phyloP scores from a whole-genome alignment of 1,140 invertebrate species.

The Plectus sambesii region DNA sequence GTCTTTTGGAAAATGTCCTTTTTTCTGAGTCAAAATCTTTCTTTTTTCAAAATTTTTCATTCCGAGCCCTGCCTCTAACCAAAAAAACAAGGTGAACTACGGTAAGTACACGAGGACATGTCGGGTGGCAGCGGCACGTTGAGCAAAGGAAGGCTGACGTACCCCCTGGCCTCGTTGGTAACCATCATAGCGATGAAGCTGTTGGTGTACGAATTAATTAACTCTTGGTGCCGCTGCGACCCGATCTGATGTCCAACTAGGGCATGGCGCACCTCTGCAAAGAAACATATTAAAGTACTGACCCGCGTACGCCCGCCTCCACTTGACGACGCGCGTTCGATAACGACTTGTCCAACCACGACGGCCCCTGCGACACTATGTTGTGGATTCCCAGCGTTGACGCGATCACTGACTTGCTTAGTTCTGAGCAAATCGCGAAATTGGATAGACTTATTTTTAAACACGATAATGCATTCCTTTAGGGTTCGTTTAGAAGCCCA shows the following conservation, averaged over 20 bases:
- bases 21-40: too few relatives aligned
- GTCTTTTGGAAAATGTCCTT: too few relatives aligned
- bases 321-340: slow-evolving; percentile 27
- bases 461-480: too few relatives aligned
- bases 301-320: slow-evolving; percentile 38
- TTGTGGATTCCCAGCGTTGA: slow-evolving; percentile 42
- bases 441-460: slow-evolving; percentile 35
- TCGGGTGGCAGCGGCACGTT: too few relatives aligned
- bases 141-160: too few relatives aligned
- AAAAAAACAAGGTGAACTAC: too few relatives aligned
- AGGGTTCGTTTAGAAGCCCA: too few relatives aligned
- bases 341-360: slow-evolving; percentile 37
- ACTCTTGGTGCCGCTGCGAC: slow-evolving; percentile 63
- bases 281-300: too few relatives aligned
- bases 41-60: too few relatives aligned
- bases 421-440: slow-evolving; percentile 35
- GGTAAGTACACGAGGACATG: too few relatives aligned
- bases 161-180: slow-evolving; percentile 65
- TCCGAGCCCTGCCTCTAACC: too few relatives aligned
- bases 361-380: slow-evolving; percentile 27
- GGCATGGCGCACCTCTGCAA: slow-evolving; percentile 59
- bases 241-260: slow-evolving; percentile 72
- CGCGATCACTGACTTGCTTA: too few relatives aligned
- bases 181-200: slow-evolving; percentile 62
- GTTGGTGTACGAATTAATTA: slow-evolving; percentile 60